Evolutionary conservation across 2,113 vertebrate species (phyloP), one percentile per base, ranked within the genome.

Genomic region (Columbina picui): DNA sequence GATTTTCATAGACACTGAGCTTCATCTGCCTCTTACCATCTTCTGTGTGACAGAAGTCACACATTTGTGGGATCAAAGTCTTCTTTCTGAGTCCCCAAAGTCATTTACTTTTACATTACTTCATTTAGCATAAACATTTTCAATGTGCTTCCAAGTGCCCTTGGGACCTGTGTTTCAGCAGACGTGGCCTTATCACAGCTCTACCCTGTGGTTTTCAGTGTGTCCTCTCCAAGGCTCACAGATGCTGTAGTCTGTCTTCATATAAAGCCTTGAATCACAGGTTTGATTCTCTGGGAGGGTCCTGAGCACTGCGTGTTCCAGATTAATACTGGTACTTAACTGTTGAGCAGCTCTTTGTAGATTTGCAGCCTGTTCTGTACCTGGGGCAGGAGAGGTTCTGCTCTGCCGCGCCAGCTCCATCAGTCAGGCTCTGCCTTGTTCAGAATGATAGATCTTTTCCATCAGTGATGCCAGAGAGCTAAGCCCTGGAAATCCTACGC

Each of bases 401-500:
- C 73, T 69, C 76, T 30, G 61, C 67, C 2, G 2, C 70, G 22
- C 70, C 0, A 0, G 1, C 60, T 49, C 60, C 29, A 18, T 43
- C 87, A 41, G 12, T 25, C 30, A 21, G 34, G 25, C 67, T 75
- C 43, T 82, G 68, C 77, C 71, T 63, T 2, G n/a, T 21, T 64
- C 77, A 45, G 2, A 76, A 23, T 56, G 73, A 87, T 19, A 64
- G 53, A 89, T 68, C 74, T 89, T 76, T 76, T 79, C 87, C 59
- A 63, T 55, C 83, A 57, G 63, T 80, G 85, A 41, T 80, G 82
- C 75, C 69, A 57, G 63, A 70, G 84, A 90, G 67, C 79, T 59
- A 60, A 93, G 27, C 75, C 73, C 67, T 92, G 85, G 57, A 63
- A 94, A 95, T 47, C 45, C 45, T 50, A 20, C 43, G 53, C 60